Evolutionary conservation across 2,797 vertebrate genomes (phyloP), one percentile per base, ranked within the genome.

Genomic region (Protosalanx chinensis): DNA sequence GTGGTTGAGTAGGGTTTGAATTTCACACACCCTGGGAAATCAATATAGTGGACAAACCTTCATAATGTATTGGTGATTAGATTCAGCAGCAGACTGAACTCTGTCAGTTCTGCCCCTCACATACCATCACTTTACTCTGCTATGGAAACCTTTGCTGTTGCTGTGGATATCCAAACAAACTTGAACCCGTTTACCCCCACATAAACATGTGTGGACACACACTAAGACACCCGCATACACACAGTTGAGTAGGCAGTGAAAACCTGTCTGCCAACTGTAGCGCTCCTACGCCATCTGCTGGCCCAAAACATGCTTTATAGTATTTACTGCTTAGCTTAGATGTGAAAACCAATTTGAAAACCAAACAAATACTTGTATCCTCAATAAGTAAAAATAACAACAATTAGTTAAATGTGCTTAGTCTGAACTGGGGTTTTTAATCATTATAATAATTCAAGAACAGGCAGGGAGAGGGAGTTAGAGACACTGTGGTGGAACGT

Each of bases 251-350:
- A n/a, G 51, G 51, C 51, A 56, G 51, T 16, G 6, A 56, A 16
- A 56, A n/a, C 15, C 4, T 56, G 6, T 5, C 6, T 46, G 41
- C 41, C 3, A 56, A n/a, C 6, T 29, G 46, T 51, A 20, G 33
- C 30, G 65, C 53, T 67, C 3, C 53, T 30, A 46, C 49, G 65
- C 65, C 65, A 53, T 49, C 65, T 67, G 65, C 53, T 53, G 65
- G 46, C 49, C 27, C 15, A 67, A 32, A 12, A 46, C 3, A 12
- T 12, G 41, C 1, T 41, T 41, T 41, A 41, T 41, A 2, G 41
- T 46, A 46, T 46, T 46, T 46, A 12, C 3, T 46, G 41, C 41
- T 46, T 46, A 46, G 12, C 41, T 46, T 46, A 29, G 41, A 66
- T 12, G 30, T 46, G 10, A 46, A 46, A 46, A 13, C 41, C 8